phyloP scores from a whole-genome alignment of 2,888 invertebrate species.

The Acrobasis repandana region DNA sequence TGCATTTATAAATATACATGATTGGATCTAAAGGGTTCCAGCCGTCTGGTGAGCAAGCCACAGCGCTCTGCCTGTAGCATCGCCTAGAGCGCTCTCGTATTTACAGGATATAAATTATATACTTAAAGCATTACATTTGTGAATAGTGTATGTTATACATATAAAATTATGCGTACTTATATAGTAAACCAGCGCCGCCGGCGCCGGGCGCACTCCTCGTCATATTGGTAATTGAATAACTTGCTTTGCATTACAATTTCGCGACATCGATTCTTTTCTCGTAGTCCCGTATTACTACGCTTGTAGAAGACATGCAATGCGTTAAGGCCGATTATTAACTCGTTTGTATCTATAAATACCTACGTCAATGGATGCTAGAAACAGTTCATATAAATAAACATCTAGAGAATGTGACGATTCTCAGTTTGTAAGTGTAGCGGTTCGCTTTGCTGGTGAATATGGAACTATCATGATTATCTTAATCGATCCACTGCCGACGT shows the following conservation, averaged over 20 bases:
- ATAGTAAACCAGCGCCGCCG: not conserved
- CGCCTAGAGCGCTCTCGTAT: slow-evolving; percentile 22
- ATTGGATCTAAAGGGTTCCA: too few relatives aligned
- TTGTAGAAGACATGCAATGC: not conserved
- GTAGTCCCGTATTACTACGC: not conserved
- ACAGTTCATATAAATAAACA: not conserved
- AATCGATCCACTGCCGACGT: not conserved
- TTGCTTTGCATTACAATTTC: too few relatives aligned
- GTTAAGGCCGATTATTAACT: not conserved
- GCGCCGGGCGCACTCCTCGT: too few relatives aligned
- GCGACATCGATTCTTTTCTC: too few relatives aligned
- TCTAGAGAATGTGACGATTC: not conserved
- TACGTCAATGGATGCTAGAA: too few relatives aligned
- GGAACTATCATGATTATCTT: not conserved
- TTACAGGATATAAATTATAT: slow-evolving; percentile 37
- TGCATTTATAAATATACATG: too few relatives aligned
- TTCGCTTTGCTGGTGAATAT: not conserved
- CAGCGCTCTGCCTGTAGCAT: not conserved
- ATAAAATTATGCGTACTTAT: slow-evolving; percentile 27
- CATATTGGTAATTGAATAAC: too few relatives aligned
- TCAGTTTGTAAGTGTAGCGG: not conserved
- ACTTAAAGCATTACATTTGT: slow-evolving; percentile 50
- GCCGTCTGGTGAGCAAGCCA: not conserved
- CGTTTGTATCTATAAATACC: too few relatives aligned
- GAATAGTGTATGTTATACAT: slow-evolving; percentile 39